phyloP scores from a whole-genome alignment of 2,888 invertebrate genomes.

The Drosophila conformis region DNA sequence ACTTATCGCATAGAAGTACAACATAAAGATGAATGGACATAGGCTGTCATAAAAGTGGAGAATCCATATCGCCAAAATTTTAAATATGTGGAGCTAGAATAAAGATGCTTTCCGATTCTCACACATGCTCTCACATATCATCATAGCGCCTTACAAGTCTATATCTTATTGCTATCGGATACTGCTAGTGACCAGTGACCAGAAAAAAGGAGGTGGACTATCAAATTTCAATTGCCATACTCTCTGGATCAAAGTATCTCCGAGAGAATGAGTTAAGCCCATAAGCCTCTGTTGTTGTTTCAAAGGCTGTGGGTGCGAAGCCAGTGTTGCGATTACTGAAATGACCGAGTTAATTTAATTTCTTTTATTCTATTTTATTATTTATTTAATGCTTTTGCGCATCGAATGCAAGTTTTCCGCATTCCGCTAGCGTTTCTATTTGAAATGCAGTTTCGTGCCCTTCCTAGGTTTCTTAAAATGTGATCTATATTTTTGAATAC shows the following conservation, averaged over 20 bases:
- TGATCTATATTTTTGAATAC: neutral
- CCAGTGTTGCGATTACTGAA: too few relatives aligned
- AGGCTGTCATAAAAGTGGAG: neutral
- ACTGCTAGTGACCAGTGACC: neutral
- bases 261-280: too few relatives aligned
- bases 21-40: neutral
- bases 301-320: too few relatives aligned
- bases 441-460: neutral
- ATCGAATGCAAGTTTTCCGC: neutral
- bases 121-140: neutral
- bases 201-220: neutral
- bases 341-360: too few relatives aligned
- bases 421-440: neutral
- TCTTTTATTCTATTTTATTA: too few relatives aligned
- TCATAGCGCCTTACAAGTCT: neutral
- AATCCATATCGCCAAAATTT: neutral
- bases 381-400: neutral
- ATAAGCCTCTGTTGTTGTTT: too few relatives aligned
- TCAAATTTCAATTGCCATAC: neutral
- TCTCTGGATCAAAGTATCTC: neutral
- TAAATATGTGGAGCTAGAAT: neutral
- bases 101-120: neutral
- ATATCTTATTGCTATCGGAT: neutral
- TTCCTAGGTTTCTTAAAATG: neutral
- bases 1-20: neutral